A percentile compares a stretch with the other conserved stretches of the same genome.
Evolutionary conservation across 2,888 invertebrate species (phyloP).

Genomic region (Aradus depressus): DNA sequence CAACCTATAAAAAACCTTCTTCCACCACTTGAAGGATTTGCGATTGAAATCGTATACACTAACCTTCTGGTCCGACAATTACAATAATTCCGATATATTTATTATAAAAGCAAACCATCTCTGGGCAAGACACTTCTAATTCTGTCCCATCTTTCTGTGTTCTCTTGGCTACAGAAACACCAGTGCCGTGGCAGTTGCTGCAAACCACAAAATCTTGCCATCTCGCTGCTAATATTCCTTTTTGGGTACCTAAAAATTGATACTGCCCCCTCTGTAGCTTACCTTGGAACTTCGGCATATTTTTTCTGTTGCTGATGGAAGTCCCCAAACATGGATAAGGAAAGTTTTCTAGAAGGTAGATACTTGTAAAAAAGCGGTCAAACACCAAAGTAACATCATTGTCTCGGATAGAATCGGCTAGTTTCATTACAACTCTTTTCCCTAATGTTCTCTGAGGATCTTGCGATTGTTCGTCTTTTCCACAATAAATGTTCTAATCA

Average conservation of each 20-base stretch:
- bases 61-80: slow-evolving; percentile 32
- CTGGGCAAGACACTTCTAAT: slow-evolving; percentile 28
- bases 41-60: slow-evolving; percentile 31
- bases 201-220: slow-evolving; percentile 32
- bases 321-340: slow-evolving; percentile 29
- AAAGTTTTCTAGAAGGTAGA: slow-evolving; percentile 24
- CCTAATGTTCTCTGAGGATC: slow-evolving; percentile 23
- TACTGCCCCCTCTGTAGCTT: slow-evolving; percentile 24
- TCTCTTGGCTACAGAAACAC: slow-evolving; percentile 19
- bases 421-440: slow-evolving; percentile 27
- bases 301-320: slow-evolving; percentile 27
- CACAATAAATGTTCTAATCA: slow-evolving; percentile 24
- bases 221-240: slow-evolving; percentile 28
- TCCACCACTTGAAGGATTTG: slow-evolving; percentile 33
- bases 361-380: slow-evolving; percentile 27
- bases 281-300: slow-evolving; percentile 23
- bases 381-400: slow-evolving; percentile 21
- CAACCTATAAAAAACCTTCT: slow-evolving; percentile 32
- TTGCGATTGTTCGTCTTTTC: slow-evolving; percentile 17
- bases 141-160: slow-evolving; percentile 32
- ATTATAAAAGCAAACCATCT: slow-evolving; percentile 29
- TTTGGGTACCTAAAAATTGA: slow-evolving; percentile 2
- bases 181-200: slow-evolving; percentile 31
- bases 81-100: slow-evolving; percentile 31
- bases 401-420: slow-evolving; percentile 24